Evolutionary conservation across 2,113 vertebrate species (phyloP), one percentile per base, ranked within the genome.

Genomic region (Actinemys pallida): DNA sequence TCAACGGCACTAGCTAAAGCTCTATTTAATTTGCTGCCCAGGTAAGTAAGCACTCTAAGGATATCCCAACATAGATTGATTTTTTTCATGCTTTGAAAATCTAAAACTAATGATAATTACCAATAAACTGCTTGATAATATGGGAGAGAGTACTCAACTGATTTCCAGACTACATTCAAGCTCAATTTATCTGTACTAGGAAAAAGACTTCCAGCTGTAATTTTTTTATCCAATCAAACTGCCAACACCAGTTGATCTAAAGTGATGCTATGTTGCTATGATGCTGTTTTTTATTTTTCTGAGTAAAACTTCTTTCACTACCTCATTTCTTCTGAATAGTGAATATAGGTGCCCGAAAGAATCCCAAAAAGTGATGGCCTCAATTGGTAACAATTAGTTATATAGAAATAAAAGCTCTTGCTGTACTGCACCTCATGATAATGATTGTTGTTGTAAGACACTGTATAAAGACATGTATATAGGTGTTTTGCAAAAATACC

Each of bases 401-500:
- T 25, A 20, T 49, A 47, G 81, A 72, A 84, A 53, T 2, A 27
- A 88, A 81, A 24, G 12, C 47, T 88, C 4, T 53, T 76, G 25
- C 5, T 65, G 3, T 0, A 19, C 10, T 6, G 27, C 85, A 86
- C 17, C 31, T n/a, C 31, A n/a, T 29, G 6, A 57, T 57, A 12
- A 57, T 57, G 25, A 57, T 6, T 53, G 52, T 27, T 57, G 56
- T 57, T 27, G 56, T 27, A 57, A 57, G 56, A 57, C 11, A 29
- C 56, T 29, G 10, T 57, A 57, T 25, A 57, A 57, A 57, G 25
- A 57, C 56, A 57, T 16, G 45, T 17, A 45, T 0, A 45, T 11
- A 12, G 62, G 20, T 0, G 4, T 19, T 79, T 0, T 72, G 65
- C 65, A 79, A 78, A 27, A 6, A 12, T 2, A 1, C 50, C 54